phyloP scores from a whole-genome alignment of 1,140 invertebrate species.

The Tribolium castaneum region DNA sequence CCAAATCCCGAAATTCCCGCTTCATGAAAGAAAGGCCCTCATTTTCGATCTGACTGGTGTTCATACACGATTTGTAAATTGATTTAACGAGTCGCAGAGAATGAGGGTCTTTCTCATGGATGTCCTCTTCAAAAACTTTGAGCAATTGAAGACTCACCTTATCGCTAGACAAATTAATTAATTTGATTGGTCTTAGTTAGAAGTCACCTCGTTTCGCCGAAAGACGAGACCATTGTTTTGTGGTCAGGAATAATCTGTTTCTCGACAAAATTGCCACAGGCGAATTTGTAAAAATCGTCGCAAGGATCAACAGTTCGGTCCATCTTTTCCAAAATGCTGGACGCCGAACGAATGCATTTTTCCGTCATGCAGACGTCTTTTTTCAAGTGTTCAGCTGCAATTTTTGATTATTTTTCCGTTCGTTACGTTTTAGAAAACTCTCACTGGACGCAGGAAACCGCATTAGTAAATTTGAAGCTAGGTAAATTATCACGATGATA shows the following conservation, averaged over 20 bases:
- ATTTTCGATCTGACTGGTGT: slow-evolving; percentile 57
- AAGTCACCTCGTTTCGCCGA: neutral
- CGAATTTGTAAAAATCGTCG: slow-evolving; percentile 78
- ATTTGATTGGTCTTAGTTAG: neutral
- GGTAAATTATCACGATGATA: neutral
- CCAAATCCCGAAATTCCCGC: slow-evolving; percentile 65
- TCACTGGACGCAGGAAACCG: neutral
- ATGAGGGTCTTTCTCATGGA: slow-evolving; percentile 7
- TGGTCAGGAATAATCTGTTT: slow-evolving; percentile 68
- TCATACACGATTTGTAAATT: slow-evolving; percentile 42
- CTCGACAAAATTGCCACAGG: slow-evolving; percentile 71
- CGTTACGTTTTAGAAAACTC: neutral
- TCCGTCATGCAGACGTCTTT: slow-evolving; percentile 32
- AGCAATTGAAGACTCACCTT: neutral
- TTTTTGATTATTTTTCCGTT: neutral
- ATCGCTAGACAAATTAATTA: slow-evolving; percentile 5
- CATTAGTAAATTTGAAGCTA: neutral
- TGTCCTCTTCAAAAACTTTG: slow-evolving; percentile 38
- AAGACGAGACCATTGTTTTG: slow-evolving; percentile 56
- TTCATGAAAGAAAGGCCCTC: slow-evolving; percentile 62
- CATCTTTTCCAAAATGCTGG: slow-evolving; percentile 31
- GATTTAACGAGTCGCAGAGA: slow-evolving; percentile 44
- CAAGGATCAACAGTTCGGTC: slow-evolving; percentile 73
- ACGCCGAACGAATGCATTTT: slow-evolving; percentile 32
- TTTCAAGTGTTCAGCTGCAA: neutral